Base-by-base conservation (phyloP, 2,113 vertebrate species). In the Bujurquina vittata region DNA sequence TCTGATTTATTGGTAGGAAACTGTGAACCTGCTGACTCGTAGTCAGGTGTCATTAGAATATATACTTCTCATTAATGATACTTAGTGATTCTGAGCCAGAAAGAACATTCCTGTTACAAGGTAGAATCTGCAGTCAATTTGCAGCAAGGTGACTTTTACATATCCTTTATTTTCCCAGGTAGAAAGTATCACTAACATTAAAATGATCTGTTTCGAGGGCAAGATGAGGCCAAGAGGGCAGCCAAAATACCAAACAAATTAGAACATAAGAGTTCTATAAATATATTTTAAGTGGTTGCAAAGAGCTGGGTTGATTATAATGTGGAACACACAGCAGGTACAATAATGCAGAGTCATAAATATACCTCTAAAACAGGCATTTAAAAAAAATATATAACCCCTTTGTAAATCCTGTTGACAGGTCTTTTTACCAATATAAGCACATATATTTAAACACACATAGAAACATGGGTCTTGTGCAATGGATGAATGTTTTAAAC, bases 391-490 rank as follows among this genome's bases (percentile, higher is more conserved):
- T 14, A 46, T 46, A 46, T 14, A 43, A 14, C 12, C 33, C 33
- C 33, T 35, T 35, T 11, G 14, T 4, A 14, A 46, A 12, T 46
- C 12, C 43, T 4, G 4, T 43, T 65, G 22, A 43, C 8, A 15
- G 2, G 46, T 7, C 15, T 49, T 6, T 52, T 46, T 26, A 17
- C 62, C 17, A 46, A 67, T 14, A 46, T 17, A 46, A 46, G 8
- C 37, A 67, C 17, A 67, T 26, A 40, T 26, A 0, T 26, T 43
- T 17, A 43, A 67, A 67, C 43, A 35, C 37, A 65, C 62, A 43
- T 12, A 23, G 6, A 8, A 43, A 23, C 62, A 67, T 46, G 23
- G 4, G 1, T 23, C n/a, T 46, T 0, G 1, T 26, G 14, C 22
- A 1, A 1, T 26, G 62, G 8, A 46, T 46, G 22, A 46, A 9